phyloP scores from a whole-genome alignment of 2,113 vertebrate genomes.

The Rutilus rutilus region DNA sequence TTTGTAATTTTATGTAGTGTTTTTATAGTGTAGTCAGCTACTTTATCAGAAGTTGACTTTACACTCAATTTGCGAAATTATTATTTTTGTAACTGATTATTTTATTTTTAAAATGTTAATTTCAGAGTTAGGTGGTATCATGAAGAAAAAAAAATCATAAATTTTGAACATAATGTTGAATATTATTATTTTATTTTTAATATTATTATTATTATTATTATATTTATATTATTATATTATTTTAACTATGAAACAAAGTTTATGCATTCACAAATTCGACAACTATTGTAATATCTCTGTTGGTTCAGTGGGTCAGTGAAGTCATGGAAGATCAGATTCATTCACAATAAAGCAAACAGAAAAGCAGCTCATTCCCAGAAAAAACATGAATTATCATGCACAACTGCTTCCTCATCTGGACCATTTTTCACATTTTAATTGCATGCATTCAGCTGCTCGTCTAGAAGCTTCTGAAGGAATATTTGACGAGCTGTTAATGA shows the following conservation, averaged over 20 bases:
- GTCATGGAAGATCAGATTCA: not conserved
- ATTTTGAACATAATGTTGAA: not conserved
- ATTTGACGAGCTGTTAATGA: conserved; percentile 8
- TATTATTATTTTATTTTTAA: too few species aligned
- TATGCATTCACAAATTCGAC: not conserved
- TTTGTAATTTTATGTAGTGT: too few species aligned
- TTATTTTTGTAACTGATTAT: too few species aligned
- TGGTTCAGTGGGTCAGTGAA: not conserved
- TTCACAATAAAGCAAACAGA: not conserved
- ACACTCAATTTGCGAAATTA: too few species aligned
- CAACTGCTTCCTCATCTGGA: not conserved
- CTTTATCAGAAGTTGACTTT: too few species aligned
- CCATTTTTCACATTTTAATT: not conserved
- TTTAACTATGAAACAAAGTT: not conserved
- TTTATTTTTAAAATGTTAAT: too few species aligned
- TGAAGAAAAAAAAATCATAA: not conserved
- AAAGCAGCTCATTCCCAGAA: conserved; percentile 10
- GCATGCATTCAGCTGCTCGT: not conserved
- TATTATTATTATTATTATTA: too few species aligned
- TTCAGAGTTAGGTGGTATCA: not conserved
- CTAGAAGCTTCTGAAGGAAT: not conserved
- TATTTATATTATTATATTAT: too few species aligned
- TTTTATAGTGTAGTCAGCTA: too few species aligned
- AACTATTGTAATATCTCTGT: not conserved
- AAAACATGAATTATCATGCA: not conserved